Evolutionary conservation across 1,140 invertebrate genomes (phyloP).

Genomic region (Potamilus streckersoni): DNA sequence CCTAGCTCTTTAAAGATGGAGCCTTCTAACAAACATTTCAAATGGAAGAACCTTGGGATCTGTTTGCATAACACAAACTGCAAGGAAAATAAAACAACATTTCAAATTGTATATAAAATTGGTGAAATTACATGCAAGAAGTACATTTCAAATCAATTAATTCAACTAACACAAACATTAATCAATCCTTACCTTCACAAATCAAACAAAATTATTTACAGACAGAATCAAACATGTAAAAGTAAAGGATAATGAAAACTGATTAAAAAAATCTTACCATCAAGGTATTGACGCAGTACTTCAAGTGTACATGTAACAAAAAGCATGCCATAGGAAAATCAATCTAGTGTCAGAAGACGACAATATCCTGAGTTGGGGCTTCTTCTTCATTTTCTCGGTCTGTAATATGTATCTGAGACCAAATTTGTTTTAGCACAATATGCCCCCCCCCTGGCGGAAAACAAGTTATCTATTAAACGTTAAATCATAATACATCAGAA

Average conservation of each 20-base stretch:
- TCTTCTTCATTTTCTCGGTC: slow-evolving; percentile 63
- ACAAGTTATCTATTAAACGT: no score
- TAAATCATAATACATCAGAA: no score
- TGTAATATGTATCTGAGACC: no score
- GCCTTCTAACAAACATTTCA: slow-evolving; percentile 65
- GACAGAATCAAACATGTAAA: no score
- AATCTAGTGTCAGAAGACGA: slow-evolving; percentile 77
- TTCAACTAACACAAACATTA: not conserved
- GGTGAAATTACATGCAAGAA: not conserved
- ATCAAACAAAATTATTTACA: no score
- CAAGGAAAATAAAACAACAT: slow-evolving; percentile 15
- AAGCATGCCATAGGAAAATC: slow-evolving; percentile 80
- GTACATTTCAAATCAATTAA: not conserved
- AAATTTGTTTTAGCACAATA: no score
- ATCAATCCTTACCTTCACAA: no score
- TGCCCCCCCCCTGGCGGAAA: no score
- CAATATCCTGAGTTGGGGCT: slow-evolving; percentile 67
- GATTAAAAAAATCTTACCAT: slow-evolving; percentile 32
- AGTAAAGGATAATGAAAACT: not conserved
- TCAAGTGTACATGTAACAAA: slow-evolving; percentile 74
- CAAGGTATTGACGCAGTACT: slow-evolving; percentile 61
- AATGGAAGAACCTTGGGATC: slow-evolving; percentile 57
- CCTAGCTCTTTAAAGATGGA: slow-evolving; percentile 59
- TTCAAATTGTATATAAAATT: not conserved
- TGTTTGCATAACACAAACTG: slow-evolving; percentile 63